Evolutionary conservation across 2,888 invertebrate genomes (phyloP), one percentile per base, ranked within the genome.

Genomic region (Napeogenes inachia): DNA sequence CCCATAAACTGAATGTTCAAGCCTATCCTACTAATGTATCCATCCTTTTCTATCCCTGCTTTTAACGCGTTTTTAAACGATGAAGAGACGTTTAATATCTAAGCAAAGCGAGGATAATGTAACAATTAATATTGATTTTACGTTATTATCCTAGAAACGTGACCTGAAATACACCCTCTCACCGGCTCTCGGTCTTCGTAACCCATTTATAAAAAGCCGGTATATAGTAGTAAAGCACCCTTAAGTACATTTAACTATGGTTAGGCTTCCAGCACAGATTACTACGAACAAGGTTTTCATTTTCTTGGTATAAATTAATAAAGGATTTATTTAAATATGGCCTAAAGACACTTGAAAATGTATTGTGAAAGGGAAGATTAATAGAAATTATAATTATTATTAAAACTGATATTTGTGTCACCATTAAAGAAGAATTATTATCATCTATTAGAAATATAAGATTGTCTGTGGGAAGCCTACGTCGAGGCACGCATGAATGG

Each of bases 401-500:
- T 42, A 3, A 38, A 38, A 6, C 3, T 38, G 38, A 38, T 38
- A 8, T 3, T 6, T 38, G 3, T 38, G 38, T 8, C 4, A 38
- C 13, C 13, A 21, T 47, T 47, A 4, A 47, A 47, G 8, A 13
- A 2, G 13, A 13, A 5, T 13, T 47, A 47, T 13, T 47, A 21
- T 21, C 21, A 21, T 21, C 21, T 21, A 21, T 21, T 50, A 50
- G 30, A 10, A 50, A 30, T 12, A 30, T 30, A 42, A 2, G 21
- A 3, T 30, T 3, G 50, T 50, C 30, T 30, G 50, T 12, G 50
- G 12, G 30, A 30, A 50, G 50, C 50, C 50, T 50, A 50, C 30
- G 64, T 59, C 56, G 66, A 57, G 63, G 67, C 74, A 77, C 75
- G 76, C 77, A 75, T 81, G 82, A 80, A 78, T 80, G 80, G 71